Evolutionary conservation across 2,888 invertebrate species (phyloP).

Genomic region (Hyposoter dolosus): DNA sequence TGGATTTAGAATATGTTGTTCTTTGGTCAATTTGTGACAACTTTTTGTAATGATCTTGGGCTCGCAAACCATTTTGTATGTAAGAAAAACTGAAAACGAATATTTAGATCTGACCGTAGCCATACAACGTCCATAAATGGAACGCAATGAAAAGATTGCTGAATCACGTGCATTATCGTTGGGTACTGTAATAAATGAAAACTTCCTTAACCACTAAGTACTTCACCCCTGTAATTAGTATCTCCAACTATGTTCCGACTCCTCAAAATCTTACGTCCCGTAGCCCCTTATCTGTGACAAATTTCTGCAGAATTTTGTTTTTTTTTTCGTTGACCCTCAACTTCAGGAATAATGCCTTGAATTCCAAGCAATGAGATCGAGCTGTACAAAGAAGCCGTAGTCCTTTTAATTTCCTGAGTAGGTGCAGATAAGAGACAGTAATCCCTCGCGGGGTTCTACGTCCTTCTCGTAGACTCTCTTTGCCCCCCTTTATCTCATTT

Average conservation of each 20-base stretch:
- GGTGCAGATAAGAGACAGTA: constrained; percentile 72
- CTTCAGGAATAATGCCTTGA: not conserved
- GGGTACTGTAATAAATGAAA: not conserved
- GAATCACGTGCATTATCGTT: not conserved
- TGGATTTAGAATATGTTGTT: too few relatives aligned
- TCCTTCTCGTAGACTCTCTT: constrained; percentile 39
- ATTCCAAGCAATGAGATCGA: constrained; percentile 57
- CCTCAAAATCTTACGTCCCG: not conserved
- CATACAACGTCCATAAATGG: too few relatives aligned
- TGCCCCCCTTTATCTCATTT: constrained; percentile 55
- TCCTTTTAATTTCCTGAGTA: constrained; percentile 78
- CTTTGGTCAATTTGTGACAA: too few relatives aligned
- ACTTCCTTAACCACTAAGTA: not conserved
- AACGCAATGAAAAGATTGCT: too few relatives aligned
- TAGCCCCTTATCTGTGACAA: not conserved
- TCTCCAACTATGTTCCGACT: not conserved
- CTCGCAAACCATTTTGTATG: too few relatives aligned
- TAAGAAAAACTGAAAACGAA: too few relatives aligned
- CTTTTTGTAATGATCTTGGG: too few relatives aligned
- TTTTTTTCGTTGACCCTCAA: constrained; percentile 6
- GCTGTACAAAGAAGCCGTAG: constrained; percentile 49
- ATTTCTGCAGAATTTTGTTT: not conserved
- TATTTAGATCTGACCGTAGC: too few relatives aligned
- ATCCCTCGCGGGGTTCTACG: constrained; percentile 61
- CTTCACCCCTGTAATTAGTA: not conserved